Base-by-base conservation (phyloP, 2,797 vertebrate genomes). In the Mormyrops boulengeri region DNA sequence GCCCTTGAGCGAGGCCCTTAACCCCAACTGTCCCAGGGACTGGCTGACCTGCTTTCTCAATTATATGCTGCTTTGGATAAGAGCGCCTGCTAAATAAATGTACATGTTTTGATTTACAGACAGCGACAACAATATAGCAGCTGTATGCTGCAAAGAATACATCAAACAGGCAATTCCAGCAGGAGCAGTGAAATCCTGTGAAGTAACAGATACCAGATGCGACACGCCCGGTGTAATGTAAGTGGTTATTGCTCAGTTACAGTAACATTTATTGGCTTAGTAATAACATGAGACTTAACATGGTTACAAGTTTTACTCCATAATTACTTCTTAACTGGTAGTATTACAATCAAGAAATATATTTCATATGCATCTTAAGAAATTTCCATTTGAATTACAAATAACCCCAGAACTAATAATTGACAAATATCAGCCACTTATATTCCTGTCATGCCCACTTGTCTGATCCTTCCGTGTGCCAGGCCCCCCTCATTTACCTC, bases 101-200 rank as follows among this genome's bases (percentile, higher is more conserved):
- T 11, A 66, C 22, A 26, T 62, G 60, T 73, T 73, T 38, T 73
- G 3, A 17, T 38, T 4, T 73, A 17, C 69, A 73, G 66, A 2
- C 4, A 0, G 0, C 3, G 55, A n/a, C 4, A 1, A 0, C 30
- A 38, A 14, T 2, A 12, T 17, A 73, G 0, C 30, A 34, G 0
- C 0, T 1, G 4, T 0, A 73, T 73, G 66, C 66, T 73, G 66
- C 66, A 5, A 0, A 38, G 5, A 5, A 38, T 17, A n/a, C n/a
- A n/a, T n/a, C n/a, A n/a, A n/a, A n/a, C n/a, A n/a, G n/a, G n/a
- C n/a, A n/a, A n/a, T n/a, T n/a, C n/a, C n/a, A n/a, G n/a, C n/a
- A n/a, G n/a, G n/a, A 14, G 66, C 30, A 38, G 66, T 73, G 30
- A 17, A 0, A 73, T 73, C 9, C 66, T 73, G 66, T 38, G 11